Percentiles rank a stretch among this genome's conserved stretches.
Evolutionary conservation across 2,888 invertebrate genomes (phyloP).

Genomic region (Microctonus aethiopoides): DNA sequence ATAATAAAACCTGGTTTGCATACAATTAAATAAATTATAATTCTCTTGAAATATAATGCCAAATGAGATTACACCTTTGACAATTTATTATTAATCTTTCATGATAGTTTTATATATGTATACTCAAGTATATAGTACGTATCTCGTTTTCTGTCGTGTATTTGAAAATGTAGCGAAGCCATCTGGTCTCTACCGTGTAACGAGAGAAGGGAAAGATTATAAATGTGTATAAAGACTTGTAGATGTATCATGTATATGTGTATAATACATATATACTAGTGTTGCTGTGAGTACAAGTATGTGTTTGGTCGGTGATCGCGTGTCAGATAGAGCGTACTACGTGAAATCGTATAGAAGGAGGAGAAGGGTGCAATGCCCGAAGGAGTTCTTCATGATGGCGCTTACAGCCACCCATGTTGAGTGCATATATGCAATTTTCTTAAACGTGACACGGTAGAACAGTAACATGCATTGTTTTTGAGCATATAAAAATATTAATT

Average conservation of each 20-base stretch:
- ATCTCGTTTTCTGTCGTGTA: constrained; percentile 30
- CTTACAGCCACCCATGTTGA: constrained; percentile 50
- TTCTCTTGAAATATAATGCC: neutral
- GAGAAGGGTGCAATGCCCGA: constrained; percentile 49
- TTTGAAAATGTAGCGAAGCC: constrained; percentile 36
- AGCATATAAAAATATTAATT: constrained; percentile 44
- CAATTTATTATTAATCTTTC: constrained; percentile 45
- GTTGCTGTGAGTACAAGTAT: neutral
- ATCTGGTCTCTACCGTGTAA: constrained; percentile 35
- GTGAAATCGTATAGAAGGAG: constrained; percentile 37
- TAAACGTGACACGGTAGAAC: constrained; percentile 45
- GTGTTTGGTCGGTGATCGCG: constrained; percentile 12
- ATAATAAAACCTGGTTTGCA: constrained; percentile 8
- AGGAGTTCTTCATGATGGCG: constrained; percentile 47
- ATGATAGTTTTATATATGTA: constrained; percentile 39
- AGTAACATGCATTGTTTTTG: constrained; percentile 51
- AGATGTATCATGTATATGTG: constrained; percentile 9
- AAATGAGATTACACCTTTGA: constrained; percentile 17
- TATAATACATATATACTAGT: neutral
- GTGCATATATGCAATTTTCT: constrained; percentile 36
- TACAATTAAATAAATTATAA: constrained; percentile 13
- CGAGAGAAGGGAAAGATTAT: constrained; percentile 9
- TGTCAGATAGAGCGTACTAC: constrained; percentile 32
- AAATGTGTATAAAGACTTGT: constrained; percentile 18
- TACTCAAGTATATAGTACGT: constrained; percentile 2